Conservation (phyloP, 2,797 vertebrate species). For the Microctenopoma lineatum region DNA sequence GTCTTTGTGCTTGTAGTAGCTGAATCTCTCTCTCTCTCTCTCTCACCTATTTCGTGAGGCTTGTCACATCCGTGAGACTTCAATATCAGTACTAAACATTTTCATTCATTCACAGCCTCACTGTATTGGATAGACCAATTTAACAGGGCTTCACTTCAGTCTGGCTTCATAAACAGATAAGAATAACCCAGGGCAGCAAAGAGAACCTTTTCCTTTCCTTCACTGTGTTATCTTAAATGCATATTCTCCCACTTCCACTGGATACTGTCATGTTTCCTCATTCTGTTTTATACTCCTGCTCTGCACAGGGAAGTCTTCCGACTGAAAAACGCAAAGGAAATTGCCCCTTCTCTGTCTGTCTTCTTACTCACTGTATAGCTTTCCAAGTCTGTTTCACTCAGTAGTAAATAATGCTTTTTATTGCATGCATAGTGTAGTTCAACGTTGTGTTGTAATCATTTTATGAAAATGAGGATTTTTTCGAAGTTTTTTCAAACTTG, state of each 20-base stretch:
- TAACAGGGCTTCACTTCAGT: conserved; percentile 47
- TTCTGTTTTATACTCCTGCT: conserved; percentile 63
- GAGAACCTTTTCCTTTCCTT: conserved; percentile 60
- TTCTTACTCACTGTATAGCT: conserved; percentile 41
- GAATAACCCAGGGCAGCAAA: conserved; percentile 46
- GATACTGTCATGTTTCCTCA: conserved; percentile 67
- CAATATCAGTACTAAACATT: conserved; percentile 32
- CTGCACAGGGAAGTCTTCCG: conserved; percentile 38
- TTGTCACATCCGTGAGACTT: conserved; percentile 12
- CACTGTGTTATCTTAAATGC: conserved; percentile 62
- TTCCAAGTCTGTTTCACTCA: conserved; percentile 45
- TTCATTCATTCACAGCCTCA: conserved; percentile 16
- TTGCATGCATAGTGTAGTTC: conserved; percentile 46
- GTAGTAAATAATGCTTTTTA: conserved; percentile 84
- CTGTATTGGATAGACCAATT: conserved; percentile 43
- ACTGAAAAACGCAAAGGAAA: conserved; percentile 38
- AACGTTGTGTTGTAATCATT: conserved; percentile 67
- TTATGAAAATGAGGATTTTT: conserved; percentile 70
- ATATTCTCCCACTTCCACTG: conserved; percentile 66
- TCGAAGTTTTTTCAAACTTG: conserved; percentile 75
- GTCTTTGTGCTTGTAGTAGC: background rate
- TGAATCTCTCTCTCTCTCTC: background rate
- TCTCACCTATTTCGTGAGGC: conserved; percentile 6
- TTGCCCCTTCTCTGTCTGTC: conserved; percentile 43
- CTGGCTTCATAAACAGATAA: conserved; percentile 55